Evolutionary conservation across 2,113 vertebrate species (phyloP).

Genomic region (Ondatra zibethicus): DNA sequence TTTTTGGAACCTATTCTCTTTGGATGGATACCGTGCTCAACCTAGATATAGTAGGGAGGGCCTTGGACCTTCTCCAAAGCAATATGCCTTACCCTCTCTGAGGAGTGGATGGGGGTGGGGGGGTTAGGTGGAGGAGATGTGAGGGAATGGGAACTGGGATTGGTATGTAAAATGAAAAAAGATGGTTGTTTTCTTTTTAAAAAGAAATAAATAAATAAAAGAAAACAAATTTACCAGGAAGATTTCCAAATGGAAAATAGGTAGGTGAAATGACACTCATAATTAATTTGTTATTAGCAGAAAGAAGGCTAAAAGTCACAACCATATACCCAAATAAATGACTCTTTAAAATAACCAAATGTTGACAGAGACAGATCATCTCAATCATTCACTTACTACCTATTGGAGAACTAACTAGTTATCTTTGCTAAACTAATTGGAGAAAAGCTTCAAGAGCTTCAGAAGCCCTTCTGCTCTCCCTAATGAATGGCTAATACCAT

Average conservation of each 20-base stretch:
- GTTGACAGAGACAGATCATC: neutral
- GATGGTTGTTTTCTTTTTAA: too few relatives aligned
- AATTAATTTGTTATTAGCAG: slow-evolving; percentile 13
- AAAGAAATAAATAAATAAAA: neutral
- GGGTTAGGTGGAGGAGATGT: too few relatives aligned
- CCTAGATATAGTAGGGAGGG: too few relatives aligned
- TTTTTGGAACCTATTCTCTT: too few relatives aligned
- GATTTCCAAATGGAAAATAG: neutral
- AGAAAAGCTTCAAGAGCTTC: neutral
- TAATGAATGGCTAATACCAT: neutral
- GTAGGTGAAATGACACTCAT: neutral
- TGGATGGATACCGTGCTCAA: too few relatives aligned
- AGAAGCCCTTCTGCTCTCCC: neutral
- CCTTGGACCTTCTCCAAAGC: too few relatives aligned
- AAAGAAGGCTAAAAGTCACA: neutral
- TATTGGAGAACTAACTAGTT: neutral
- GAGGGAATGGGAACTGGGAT: too few relatives aligned
- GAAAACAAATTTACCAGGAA: neutral
- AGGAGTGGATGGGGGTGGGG: too few relatives aligned
- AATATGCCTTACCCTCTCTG: too few relatives aligned
- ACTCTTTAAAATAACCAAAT: slow-evolving; percentile 41
- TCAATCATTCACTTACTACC: neutral
- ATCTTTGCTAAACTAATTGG: slow-evolving; percentile 16
- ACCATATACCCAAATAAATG: neutral
- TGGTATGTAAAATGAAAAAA: too few relatives aligned